Conservation (phyloP, 2,113 vertebrate genomes). For the Deroptyus accipitrinus region DNA sequence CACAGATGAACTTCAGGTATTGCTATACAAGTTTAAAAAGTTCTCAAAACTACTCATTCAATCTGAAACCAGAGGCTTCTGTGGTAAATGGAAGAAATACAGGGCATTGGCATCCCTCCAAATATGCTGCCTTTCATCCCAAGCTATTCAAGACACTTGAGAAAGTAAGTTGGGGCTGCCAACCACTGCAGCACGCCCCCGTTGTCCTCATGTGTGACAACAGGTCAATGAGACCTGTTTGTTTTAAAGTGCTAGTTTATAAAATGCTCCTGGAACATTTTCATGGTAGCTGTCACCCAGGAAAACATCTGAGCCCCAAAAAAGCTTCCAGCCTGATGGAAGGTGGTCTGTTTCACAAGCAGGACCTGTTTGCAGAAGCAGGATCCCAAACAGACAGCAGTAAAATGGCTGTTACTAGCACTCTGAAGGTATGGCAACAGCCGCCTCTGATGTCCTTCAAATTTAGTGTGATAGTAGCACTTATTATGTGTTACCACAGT, state of each 20-base stretch:
- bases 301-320: background rate
- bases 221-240: background rate
- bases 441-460: background rate
- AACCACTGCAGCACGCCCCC: fast-evolving
- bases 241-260: background rate
- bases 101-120: background rate
- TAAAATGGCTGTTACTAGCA: background rate
- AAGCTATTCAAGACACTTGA: background rate
- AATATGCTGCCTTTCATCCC: background rate
- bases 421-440: background rate
- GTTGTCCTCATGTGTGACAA: fast-evolving
- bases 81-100: background rate
- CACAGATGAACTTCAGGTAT: background rate
- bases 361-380: background rate
- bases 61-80: background rate
- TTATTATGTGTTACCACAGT: background rate
- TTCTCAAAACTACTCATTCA: background rate
- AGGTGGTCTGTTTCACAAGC: background rate
- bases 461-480: background rate
- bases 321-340: background rate
- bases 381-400: background rate
- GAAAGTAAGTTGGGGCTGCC: background rate
- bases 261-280: background rate
- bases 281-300: background rate
- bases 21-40: background rate